Conservation (phyloP, 2,113 vertebrate species). For the Oenanthe melanoleuca region DNA sequence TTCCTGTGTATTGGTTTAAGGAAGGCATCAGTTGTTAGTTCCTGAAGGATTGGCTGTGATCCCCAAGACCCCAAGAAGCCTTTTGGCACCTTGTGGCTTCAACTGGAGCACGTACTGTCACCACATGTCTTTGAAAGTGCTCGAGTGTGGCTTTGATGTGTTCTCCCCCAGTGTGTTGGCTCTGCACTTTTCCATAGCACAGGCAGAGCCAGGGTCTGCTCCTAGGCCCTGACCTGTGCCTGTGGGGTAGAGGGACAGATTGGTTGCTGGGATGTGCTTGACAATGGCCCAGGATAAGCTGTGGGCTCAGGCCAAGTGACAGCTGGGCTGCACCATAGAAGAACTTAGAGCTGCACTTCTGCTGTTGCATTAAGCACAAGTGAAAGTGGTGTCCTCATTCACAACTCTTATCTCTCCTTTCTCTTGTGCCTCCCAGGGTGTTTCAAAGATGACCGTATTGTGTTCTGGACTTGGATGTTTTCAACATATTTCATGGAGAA, state of each 20-base stretch:
- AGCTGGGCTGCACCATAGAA: background rate
- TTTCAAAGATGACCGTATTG: conserved; percentile 97
- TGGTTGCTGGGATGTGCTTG: background rate
- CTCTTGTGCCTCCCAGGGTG: conserved; percentile 76
- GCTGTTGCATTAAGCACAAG: background rate
- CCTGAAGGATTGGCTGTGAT: background rate
- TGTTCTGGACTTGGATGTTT: conserved; percentile 99
- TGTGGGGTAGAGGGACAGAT: background rate
- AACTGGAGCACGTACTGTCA: background rate
- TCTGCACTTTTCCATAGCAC: background rate
- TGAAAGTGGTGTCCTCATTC: background rate
- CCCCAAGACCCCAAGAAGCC: background rate
- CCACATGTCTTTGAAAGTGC: background rate
- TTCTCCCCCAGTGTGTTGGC: rapidly evolving
- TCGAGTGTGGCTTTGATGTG: background rate
- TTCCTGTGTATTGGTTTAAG: background rate
- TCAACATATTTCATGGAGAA: conserved; percentile 99
- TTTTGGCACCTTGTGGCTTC: background rate
- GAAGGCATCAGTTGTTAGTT: background rate
- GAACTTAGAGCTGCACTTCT: rapidly evolving
- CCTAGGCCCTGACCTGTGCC: background rate
- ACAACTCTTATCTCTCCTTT: background rate
- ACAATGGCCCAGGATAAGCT: rapidly evolving
- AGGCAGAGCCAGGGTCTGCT: no score
- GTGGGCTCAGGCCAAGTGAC: background rate